phyloP scores from a whole-genome alignment of 2,113 vertebrate species.

The Addax nasomaculatus region DNA sequence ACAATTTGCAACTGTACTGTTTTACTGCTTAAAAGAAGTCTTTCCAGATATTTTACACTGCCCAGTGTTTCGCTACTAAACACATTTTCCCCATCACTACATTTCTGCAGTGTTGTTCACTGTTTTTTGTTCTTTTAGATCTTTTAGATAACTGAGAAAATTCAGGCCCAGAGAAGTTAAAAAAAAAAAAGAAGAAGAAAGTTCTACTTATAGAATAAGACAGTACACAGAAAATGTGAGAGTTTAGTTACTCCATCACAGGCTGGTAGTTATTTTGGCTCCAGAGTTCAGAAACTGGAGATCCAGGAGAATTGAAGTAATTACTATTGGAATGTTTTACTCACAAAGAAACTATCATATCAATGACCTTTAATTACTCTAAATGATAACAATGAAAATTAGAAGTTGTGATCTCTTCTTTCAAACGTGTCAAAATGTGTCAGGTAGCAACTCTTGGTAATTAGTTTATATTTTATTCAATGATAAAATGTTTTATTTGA shows the following conservation, averaged over 20 bases:
- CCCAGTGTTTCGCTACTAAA: background rate
- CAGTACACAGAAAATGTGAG: background rate
- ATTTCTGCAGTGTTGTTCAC: background rate
- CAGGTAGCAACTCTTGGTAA: background rate
- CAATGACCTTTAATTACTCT: background rate
- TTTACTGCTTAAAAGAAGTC: background rate
- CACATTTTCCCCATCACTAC: background rate
- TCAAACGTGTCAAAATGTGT: background rate
- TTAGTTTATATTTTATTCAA: background rate
- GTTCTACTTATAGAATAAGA: background rate
- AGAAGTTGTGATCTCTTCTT: background rate
- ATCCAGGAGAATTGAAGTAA: background rate
- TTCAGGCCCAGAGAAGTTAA: background rate
- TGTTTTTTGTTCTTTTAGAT: background rate
- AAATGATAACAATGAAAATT: background rate
- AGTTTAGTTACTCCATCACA: background rate
- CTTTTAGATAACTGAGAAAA: constrained; percentile 33
- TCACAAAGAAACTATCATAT: background rate
- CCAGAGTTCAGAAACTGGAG: constrained; percentile 18
- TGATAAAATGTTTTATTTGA: background rate
- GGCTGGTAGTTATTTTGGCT: background rate
- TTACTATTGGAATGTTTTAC: background rate
- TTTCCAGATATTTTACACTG: background rate
- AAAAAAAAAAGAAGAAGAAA: background rate
- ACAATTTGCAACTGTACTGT: background rate